Evolutionary conservation across 2,797 vertebrate genomes (phyloP).

Genomic region (Malacoctenus gilli): DNA sequence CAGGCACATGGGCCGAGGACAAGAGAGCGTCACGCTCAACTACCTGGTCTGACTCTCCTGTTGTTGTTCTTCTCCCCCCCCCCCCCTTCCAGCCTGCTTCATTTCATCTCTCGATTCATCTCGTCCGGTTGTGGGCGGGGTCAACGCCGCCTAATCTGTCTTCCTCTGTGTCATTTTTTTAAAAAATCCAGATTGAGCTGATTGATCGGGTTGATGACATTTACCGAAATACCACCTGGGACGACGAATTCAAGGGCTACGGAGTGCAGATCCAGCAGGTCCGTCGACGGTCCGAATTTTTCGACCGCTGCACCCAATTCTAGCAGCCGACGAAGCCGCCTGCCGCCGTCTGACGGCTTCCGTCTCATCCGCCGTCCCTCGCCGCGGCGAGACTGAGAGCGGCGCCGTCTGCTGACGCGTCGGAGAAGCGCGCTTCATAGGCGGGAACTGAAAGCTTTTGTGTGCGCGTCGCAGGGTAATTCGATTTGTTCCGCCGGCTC

Average conservation of each 20-base stretch:
- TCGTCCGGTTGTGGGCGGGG: too few species aligned
- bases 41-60: conserved; percentile 85
- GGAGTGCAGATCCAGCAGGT: conserved; percentile 98
- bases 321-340: conserved; percentile 1
- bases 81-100: neutral
- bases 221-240: conserved; percentile 96
- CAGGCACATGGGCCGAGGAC: conserved; percentile 91
- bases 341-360: conserved; percentile 3
- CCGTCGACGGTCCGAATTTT: conserved; percentile 29
- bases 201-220: conserved; percentile 99
- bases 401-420: conserved; percentile 30
- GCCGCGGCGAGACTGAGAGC: conserved; percentile 32
- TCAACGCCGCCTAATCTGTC: too few species aligned
- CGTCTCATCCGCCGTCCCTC: conserved; percentile 25
- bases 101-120: too few species aligned
- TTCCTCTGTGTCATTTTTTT: conserved; percentile 17
- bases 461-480: conserved; percentile 53
- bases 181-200: conserved; percentile 88
- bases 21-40: conserved; percentile 97
- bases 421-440: conserved; percentile 31
- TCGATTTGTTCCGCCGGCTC: conserved; percentile 67
- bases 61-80: too few species aligned
- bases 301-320: neutral
- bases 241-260: conserved; percentile 87
- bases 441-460: conserved; percentile 64